Conservation (phyloP, 2,888 invertebrate species). For the Notodonta ziczac region DNA sequence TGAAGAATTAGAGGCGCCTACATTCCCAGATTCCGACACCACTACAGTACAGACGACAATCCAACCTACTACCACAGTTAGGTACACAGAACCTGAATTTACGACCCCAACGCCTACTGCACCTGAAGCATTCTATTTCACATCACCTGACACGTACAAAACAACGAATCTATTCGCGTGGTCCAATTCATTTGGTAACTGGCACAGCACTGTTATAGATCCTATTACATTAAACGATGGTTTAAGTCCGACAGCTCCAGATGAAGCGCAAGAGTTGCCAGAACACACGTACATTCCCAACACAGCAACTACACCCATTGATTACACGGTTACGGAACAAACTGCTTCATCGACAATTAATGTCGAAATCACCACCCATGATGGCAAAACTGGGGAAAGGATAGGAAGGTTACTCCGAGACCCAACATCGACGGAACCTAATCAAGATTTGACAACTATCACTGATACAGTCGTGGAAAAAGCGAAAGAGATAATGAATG, state of each 20-base stretch:
- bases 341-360: constrained; percentile 60
- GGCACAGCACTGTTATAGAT: constrained; percentile 89
- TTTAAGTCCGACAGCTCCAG: constrained; percentile 70
- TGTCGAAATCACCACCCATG: constrained; percentile 57
- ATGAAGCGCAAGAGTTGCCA: constrained; percentile 51
- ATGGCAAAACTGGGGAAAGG: constrained; percentile 56
- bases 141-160: constrained; percentile 69
- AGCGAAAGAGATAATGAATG: constrained; percentile 91
- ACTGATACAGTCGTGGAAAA: constrained; percentile 87
- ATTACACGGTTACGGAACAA: constrained; percentile 63
- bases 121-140: constrained; percentile 58
- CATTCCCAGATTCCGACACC: constrained; percentile 55
- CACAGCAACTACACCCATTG: constrained; percentile 57
- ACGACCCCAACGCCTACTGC: constrained; percentile 56
- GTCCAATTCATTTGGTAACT: constrained; percentile 78
- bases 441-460: constrained; percentile 87
- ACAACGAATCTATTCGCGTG: constrained; percentile 77
- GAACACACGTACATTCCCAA: constrained; percentile 59
- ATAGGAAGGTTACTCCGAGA: constrained; percentile 67
- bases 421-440: constrained; percentile 70
- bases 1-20: constrained; percentile 74
- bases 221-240: constrained; percentile 90
- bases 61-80: constrained; percentile 52
- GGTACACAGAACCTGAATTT: constrained; percentile 52
- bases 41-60: constrained; percentile 63